Base-by-base conservation (phyloP, 2,113 vertebrate genomes). In the Spea bombifrons region DNA sequence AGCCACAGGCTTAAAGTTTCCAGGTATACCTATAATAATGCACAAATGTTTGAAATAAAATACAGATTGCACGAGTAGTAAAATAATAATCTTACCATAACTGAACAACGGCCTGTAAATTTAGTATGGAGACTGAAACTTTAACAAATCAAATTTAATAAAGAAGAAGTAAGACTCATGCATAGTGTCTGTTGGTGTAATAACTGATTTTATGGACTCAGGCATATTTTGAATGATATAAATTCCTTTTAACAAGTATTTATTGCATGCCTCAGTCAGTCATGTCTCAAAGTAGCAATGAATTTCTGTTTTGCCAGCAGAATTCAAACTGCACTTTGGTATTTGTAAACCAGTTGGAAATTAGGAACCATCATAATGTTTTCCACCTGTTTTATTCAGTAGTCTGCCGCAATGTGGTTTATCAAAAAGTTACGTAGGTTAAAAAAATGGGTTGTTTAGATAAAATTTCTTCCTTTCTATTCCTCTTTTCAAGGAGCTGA, bases 231-330 rank as follows among this genome's bases (percentile, higher is more conserved):
- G 74, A 66, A 75, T 66, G 63, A 75, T 75, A 66, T 75, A 64
- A 75, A 75, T 65, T 75, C 73, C 73, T 75, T 75, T 75, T 75
- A 75, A 75, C 73, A 65, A 75, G 61, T 63, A 75, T 75, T 75
- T 75, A 75, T 75, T 67, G 64, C 63, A 16, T 43, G 64, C n/a
- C n/a, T n/a, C n/a, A n/a, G n/a, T n/a, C n/a, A n/a, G n/a, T n/a
- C n/a, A n/a, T n/a, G n/a, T n/a, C n/a, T n/a, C n/a, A n/a, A n/a
- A n/a, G n/a, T n/a, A n/a, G n/a, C n/a, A n/a, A n/a, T n/a, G n/a
- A n/a, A n/a, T 50, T 75, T 75, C 17, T 75, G 74, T 30, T 53
- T 15, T 75, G 64, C 74, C 74, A 75, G 52, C 64, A 67, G 49
- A 55, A 66, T 70, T 75, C 50, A 44, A 75, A 55, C 45, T 67